Evolutionary conservation across 2,888 invertebrate genomes (phyloP), one percentile per base, ranked within the genome.

Genomic region (Lapara coniferarum): DNA sequence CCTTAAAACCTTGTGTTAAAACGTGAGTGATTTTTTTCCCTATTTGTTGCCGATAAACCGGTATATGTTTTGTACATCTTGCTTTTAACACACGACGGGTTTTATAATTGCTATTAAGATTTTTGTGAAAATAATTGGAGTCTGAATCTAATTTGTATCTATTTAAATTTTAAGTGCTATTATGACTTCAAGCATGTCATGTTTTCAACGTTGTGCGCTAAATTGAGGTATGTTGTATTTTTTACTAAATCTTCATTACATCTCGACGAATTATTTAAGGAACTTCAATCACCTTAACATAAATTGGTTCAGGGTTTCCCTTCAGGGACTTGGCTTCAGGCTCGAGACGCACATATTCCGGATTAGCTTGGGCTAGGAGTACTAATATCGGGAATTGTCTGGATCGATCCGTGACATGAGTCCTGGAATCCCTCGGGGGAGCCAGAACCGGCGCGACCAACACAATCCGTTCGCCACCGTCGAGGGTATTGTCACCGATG

Each of bases 341-440:
- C 69, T 90, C 90, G 12, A 71, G 72, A 3, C 85, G 83, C 14
- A 68, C 71, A 69, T 83, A 76, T 10, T 75, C 76, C 0, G 80
- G 82, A 71, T 89, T 80, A 37, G 81, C 76, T 58, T 82, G 88
- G 8, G 92, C 82, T 14, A 91, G 81, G 25, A 93, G 84, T 70
- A 93, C 85, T 68, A 93, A 79, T 44, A 93, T 89, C 1, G 93
- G 93, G 75, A 92, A 93, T 83, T 92, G 93, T 46, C 91, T 79
- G 37, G 93, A 82, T 25, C 92, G 82, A 69, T 89, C 91, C 16
- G 86, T 88, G 59, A 79, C 87, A 58, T 89, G 89, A 2, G 83
- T 80, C 74, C 85, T 85, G 0, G 91, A 87, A 72, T 89, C 91
- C 77, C 88, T 82, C 0, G 92, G 92, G 6, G 93, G 93, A 1